A percentile compares a stretch with the other conserved stretches of the same genome.
These are phyloP conservation scores for Lepeophtheirus salmonis DNA, from an alignment of 1,140 invertebrate genomes.

Conservation along the genomic window DNA sequence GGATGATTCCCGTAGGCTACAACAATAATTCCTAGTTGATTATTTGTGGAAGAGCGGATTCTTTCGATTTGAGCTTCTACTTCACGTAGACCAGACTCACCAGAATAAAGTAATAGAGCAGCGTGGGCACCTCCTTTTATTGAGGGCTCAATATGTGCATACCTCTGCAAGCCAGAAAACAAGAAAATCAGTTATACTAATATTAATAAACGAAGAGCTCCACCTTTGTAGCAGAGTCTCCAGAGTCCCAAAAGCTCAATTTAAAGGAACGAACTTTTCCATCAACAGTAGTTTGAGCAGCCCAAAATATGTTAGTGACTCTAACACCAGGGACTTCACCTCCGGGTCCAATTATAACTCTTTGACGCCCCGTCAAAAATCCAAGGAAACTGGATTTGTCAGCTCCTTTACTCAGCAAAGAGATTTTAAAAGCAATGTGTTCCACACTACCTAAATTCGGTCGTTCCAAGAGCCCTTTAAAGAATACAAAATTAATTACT, in stretches of 20 bases:
- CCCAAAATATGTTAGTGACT: slow-evolving; percentile 14
- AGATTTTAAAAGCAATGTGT: neutral
- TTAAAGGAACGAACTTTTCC: neutral
- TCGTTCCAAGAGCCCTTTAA: neutral
- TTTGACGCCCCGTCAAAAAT: neutral
- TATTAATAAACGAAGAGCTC: neutral
- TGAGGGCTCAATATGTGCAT: neutral
- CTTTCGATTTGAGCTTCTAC: neutral
- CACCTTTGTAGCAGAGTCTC: slow-evolving; percentile 6
- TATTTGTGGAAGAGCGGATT: neutral
- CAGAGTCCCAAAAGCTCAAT: slow-evolving; percentile 10
- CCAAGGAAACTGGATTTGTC: neutral
- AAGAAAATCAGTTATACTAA: neutral
- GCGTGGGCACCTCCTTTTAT: neutral
- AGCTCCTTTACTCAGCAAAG: neutral
- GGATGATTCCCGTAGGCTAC: neutral
- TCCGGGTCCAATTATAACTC: neutral
- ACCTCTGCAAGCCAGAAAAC: too few relatives aligned
- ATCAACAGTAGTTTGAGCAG: neutral
- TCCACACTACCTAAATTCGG: neutral
- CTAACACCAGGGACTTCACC: slow-evolving; percentile 4
- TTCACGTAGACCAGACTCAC: neutral
- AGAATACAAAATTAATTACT: neutral
- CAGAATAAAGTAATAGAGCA: neutral
- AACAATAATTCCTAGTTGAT: neutral